A percentile compares a stretch with the other conserved stretches of the same genome.
phyloP scores from a whole-genome alignment of 1,140 invertebrate species.

The Papilio polyxenes region DNA sequence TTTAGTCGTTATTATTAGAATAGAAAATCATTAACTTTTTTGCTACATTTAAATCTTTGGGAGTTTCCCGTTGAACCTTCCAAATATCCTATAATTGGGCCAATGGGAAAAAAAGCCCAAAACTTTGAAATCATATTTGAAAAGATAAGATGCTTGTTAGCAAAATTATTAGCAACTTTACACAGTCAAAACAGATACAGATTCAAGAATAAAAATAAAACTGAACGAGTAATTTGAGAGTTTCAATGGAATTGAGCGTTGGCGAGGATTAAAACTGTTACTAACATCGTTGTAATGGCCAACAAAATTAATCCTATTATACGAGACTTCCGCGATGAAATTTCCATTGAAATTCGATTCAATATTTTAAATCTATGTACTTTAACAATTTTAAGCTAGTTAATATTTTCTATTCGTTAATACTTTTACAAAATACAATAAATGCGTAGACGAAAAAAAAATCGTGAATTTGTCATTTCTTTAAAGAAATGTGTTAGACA shows the following conservation, averaged over 20 bases:
- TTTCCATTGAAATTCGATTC: background rate
- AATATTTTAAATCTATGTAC: background rate
- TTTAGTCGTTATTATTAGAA: too few relatives aligned
- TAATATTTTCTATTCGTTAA: too few relatives aligned
- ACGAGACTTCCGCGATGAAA: conserved; percentile 9
- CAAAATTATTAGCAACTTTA: background rate
- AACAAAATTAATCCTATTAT: conserved; percentile 30
- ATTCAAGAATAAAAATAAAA: background rate
- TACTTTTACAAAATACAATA: too few relatives aligned
- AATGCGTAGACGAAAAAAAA: too few relatives aligned
- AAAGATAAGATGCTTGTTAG: background rate
- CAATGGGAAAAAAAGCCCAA: too few relatives aligned
- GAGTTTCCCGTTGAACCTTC: too few relatives aligned
- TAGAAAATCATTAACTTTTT: too few relatives aligned
- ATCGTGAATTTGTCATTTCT: too few relatives aligned
- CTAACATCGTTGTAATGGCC: conserved; percentile 5
- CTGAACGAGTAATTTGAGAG: background rate
- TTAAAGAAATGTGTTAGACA: too few relatives aligned
- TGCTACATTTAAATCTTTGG: too few relatives aligned
- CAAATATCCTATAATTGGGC: too few relatives aligned
- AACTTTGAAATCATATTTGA: background rate
- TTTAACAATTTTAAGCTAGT: background rate
- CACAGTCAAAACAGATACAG: conserved; percentile 9
- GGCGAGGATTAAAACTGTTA: conserved; percentile 21
- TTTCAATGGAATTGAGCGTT: conserved; percentile 1